A percentile compares a stretch with the other conserved stretches of the same genome.
These are phyloP conservation scores for Genyomyrus donnyi DNA, from an alignment of 2,113 vertebrate genomes.

Conservation along the genomic window DNA sequence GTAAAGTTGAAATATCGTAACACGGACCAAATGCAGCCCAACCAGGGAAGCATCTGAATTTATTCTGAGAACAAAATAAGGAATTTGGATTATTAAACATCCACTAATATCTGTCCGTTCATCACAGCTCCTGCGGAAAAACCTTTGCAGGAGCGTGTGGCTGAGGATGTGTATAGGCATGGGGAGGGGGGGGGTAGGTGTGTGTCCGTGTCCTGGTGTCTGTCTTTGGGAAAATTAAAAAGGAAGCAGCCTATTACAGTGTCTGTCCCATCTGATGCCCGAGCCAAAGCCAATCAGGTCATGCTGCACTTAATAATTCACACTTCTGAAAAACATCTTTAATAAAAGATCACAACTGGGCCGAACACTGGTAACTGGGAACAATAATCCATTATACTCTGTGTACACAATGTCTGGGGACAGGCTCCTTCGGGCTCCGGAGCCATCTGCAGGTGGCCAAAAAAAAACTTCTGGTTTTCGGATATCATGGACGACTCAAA, in stretches of 20 bases:
- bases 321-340: constrained; percentile 3
- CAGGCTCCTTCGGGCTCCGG: no score
- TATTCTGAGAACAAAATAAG: neutral
- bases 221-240: neutral
- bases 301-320: constrained; percentile 12
- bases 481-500: neutral
- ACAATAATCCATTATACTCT: neutral
- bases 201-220: neutral
- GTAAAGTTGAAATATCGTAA: neutral
- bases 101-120: neutral
- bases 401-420: neutral
- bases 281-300: neutral
- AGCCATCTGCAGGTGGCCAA: neutral
- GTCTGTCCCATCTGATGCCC: neutral
- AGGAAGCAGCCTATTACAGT: neutral
- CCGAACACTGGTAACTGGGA: neutral
- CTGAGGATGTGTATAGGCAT: neutral
- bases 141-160: neutral
- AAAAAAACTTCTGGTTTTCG: neutral
- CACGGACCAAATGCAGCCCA: neutral
- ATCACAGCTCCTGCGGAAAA: neutral
- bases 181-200: no score
- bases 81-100: neutral
- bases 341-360: constrained; percentile 9
- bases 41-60: neutral